A percentile compares a stretch with the other conserved stretches of the same genome.
Conservation (phyloP, 2,797 vertebrate genomes). For the Sebastolobus alascanus region DNA sequence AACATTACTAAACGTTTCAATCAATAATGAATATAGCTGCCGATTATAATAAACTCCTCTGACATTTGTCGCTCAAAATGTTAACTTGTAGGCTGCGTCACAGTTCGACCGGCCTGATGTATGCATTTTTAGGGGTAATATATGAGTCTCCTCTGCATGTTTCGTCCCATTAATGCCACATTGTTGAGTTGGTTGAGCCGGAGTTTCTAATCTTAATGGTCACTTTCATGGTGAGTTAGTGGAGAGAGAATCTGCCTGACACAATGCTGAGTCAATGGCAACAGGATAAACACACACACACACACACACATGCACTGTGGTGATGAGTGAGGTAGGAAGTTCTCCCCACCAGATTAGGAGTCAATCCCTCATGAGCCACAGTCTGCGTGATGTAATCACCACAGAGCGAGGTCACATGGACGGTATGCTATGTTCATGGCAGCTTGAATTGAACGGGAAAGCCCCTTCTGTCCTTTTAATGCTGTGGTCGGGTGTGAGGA, state of each 20-base stretch:
- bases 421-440: constrained; percentile 36
- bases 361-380: constrained; percentile 72
- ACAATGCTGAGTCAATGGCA: constrained; percentile 45
- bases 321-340: constrained; percentile 61
- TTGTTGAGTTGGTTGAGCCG: background rate
- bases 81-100: background rate
- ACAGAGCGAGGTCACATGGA: constrained; percentile 62
- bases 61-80: background rate
- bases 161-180: background rate
- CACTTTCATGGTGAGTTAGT: constrained; percentile 10
- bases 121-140: background rate
- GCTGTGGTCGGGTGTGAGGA: constrained; percentile 39
- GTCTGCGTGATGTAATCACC: constrained; percentile 75
- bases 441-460: constrained; percentile 58
- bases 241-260: constrained; percentile 14
- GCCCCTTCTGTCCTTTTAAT: constrained; percentile 62
- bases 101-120: background rate
- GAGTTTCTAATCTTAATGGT: background rate
- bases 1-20: background rate
- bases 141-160: background rate
- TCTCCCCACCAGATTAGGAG: constrained; percentile 70
- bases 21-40: background rate
- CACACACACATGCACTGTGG: constrained; percentile 22
- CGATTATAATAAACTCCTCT: background rate
- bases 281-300: constrained; percentile 20